Evolutionary conservation across 2,888 invertebrate genomes (phyloP).

Genomic region (Leptopterna dolabrata): DNA sequence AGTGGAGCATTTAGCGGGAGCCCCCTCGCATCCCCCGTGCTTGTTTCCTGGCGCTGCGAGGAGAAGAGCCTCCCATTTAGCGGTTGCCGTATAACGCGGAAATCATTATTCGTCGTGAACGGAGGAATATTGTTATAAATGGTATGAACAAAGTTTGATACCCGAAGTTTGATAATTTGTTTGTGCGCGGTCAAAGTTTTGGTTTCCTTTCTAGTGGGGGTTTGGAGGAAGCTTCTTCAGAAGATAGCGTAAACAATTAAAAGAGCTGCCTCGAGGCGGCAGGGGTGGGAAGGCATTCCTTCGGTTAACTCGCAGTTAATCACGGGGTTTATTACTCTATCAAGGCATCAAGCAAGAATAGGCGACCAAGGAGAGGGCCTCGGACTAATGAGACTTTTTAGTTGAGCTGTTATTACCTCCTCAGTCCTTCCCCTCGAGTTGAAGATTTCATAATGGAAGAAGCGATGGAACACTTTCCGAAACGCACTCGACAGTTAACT

Average conservation of each 20-base stretch:
- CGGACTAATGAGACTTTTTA: background rate
- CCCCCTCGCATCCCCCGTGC: background rate
- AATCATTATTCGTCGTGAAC: background rate
- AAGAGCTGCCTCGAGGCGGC: background rate
- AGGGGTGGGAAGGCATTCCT: background rate
- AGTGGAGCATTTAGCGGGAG: background rate
- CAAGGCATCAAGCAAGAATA: slow-evolving; percentile 12
- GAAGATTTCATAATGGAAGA: background rate
- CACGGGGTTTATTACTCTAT: slow-evolving; percentile 31
- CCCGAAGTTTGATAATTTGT: background rate
- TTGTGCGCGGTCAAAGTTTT: background rate
- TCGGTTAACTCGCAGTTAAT: slow-evolving; percentile 24
- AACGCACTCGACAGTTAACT: background rate
- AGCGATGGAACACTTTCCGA: background rate
- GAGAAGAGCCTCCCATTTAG: slow-evolving; percentile 7
- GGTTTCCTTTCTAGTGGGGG: background rate
- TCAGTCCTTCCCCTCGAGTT: background rate
- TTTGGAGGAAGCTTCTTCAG: background rate
- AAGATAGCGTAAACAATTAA: background rate
- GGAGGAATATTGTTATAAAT: slow-evolving; percentile 15
- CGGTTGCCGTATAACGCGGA: background rate
- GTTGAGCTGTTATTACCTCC: background rate
- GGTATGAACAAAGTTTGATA: slow-evolving; percentile 12
- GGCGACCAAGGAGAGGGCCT: background rate
- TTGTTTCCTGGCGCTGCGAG: background rate